Percentiles rank a stretch among this genome's conserved stretches.
These are phyloP conservation scores for Serilophus lunatus DNA, from an alignment of 2,113 vertebrate species.

Conservation along the genomic window DNA sequence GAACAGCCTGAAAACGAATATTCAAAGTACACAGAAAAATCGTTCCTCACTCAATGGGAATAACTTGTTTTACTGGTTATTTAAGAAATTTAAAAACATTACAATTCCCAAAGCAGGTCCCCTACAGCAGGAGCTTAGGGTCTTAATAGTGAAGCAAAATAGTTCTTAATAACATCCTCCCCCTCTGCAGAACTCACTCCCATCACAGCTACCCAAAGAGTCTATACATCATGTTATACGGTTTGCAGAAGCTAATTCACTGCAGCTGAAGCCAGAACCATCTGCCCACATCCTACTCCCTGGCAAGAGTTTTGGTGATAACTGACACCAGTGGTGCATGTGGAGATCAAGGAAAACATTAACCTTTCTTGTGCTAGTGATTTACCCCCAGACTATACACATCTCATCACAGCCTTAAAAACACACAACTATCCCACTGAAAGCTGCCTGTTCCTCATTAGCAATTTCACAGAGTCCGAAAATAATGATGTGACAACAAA, in stretches of 20 bases:
- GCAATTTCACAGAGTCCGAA: slow-evolving; percentile 64
- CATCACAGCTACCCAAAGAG: neutral
- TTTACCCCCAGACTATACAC: neutral
- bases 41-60: neutral
- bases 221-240: accelerated
- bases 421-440: neutral
- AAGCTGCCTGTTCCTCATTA: slow-evolving; percentile 57
- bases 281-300: neutral
- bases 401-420: neutral
- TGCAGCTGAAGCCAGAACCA: slow-evolving; percentile 6
- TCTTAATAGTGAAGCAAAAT: neutral
- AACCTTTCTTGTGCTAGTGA: neutral
- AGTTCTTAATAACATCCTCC: neutral
- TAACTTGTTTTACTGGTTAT: accelerated
- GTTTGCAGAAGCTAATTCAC: neutral
- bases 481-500: slow-evolving; percentile 74
- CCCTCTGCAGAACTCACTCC: neutral
- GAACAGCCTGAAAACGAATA: neutral
- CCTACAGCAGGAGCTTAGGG: neutral
- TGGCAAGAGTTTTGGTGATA: neutral
- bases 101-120: neutral
- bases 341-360: neutral
- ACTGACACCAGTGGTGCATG: neutral
- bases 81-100: neutral
- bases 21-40: neutral